Conservation (phyloP, 2,113 vertebrate genomes). For the Sprattus sprattus region DNA sequence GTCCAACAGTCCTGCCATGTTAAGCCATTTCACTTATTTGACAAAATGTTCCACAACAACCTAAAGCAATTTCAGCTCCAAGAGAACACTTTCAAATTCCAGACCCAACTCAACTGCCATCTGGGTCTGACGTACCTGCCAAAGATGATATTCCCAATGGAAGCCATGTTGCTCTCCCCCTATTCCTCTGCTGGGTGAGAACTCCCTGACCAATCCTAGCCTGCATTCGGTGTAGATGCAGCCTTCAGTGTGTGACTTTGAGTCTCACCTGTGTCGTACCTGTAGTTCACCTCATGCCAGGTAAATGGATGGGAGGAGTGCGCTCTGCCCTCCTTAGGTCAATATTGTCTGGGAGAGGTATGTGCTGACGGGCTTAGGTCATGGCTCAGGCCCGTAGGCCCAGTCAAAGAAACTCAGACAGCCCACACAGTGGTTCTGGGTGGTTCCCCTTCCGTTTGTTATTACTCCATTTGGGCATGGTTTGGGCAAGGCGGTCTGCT, state of each 20-base stretch:
- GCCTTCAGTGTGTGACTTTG: neutral
- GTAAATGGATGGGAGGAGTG: neutral
- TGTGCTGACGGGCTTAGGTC: constrained; percentile 22
- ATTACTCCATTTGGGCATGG: too few species aligned
- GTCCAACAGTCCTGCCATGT: neutral
- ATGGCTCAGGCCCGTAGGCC: neutral
- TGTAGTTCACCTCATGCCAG: neutral
- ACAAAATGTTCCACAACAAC: neutral
- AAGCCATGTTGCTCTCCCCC: constrained; percentile 41
- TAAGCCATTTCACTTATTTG: neutral
- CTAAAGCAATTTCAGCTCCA: too few species aligned
- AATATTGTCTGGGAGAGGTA: constrained; percentile 36
- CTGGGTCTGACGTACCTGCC: constrained; percentile 30
- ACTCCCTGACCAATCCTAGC: neutral
- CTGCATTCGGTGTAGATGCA: neutral
- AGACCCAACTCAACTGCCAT: neutral
- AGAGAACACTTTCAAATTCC: neutral
- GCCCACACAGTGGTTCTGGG: too few species aligned
- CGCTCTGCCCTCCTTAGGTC: neutral
- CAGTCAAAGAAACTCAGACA: neutral
- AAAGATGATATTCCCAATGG: constrained; percentile 51
- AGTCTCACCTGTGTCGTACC: neutral
- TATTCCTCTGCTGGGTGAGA: neutral
- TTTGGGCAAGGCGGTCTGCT: too few species aligned
- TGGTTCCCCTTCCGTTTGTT: too few species aligned